A percentile compares a stretch with the other conserved stretches of the same genome.
phyloP scores from a whole-genome alignment of 2,888 invertebrate species.

The Therioaphis trifolii region DNA sequence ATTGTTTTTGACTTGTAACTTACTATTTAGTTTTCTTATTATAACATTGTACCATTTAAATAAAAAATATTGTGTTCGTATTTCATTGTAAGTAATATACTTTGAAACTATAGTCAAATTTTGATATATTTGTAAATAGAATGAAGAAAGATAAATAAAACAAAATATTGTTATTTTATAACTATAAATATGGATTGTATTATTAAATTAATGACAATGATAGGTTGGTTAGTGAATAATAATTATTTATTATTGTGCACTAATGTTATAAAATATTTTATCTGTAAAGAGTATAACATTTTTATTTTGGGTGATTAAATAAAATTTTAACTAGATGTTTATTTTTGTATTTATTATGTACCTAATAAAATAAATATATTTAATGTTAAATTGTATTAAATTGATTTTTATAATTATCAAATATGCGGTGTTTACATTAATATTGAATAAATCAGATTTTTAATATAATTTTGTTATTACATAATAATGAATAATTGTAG shows the following conservation, averaged over 20 bases:
- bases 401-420: conserved; percentile 3
- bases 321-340: conserved; percentile 49
- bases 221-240: conserved; percentile 2
- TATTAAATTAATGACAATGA: conserved; percentile 8
- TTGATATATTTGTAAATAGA: conserved; percentile 47
- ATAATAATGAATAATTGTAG: not conserved
- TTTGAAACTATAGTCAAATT: conserved; percentile 14
- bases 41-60: not conserved
- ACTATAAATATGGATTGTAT: conserved; percentile 20
- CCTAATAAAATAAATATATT: conserved; percentile 39
- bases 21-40: not conserved
- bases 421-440: not conserved
- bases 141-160: not conserved
- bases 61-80: conserved; percentile 40
- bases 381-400: not conserved
- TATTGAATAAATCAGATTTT: conserved; percentile 27
- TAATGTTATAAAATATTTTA: conserved; percentile 41
- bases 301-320: conserved; percentile 59
- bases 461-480: conserved; percentile 6
- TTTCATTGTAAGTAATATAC: conserved; percentile 38
- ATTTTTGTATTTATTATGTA: conserved; percentile 44
- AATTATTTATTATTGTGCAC: conserved; percentile 40
- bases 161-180: conserved; percentile 31
- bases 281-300: conserved; percentile 48
- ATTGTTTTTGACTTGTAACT: conserved; percentile 29